Percentiles rank a stretch among this genome's conserved stretches.
phyloP scores from a whole-genome alignment of 2,797 vertebrate species.

The Helarctos malayanus region DNA sequence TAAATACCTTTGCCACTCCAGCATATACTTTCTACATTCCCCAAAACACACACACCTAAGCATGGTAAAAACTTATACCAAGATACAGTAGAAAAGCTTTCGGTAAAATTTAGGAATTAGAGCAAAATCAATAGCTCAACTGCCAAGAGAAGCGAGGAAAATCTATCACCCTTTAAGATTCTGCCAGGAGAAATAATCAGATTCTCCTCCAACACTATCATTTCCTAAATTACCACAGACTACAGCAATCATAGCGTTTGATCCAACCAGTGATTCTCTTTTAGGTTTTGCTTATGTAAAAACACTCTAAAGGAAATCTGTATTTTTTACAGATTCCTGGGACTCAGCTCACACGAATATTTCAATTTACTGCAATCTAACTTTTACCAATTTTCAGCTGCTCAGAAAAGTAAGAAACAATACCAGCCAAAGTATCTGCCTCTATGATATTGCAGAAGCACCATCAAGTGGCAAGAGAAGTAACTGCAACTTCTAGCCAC shows the following conservation, averaged over 20 bases:
- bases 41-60: not conserved
- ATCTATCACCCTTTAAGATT: conserved; percentile 44
- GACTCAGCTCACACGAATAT: conserved; percentile 34
- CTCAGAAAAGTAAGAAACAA: conserved; percentile 8
- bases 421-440: not conserved
- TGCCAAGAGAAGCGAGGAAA: conserved; percentile 38
- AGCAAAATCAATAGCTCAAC: conserved; percentile 49
- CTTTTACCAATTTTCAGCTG: conserved; percentile 49
- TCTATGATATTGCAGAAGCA: conserved; percentile 56
- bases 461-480: conserved; percentile 75
- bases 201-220: conserved; percentile 31
- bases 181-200: not conserved
- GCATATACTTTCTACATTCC: not conserved
- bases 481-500: conserved; percentile 56
- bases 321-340: conserved; percentile 41
- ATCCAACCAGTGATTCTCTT: conserved; percentile 4
- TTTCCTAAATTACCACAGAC: conserved; percentile 56
- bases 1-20: not conserved
- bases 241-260: not conserved
- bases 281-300: conserved; percentile 54
- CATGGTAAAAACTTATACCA: not conserved
- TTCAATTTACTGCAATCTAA: conserved; percentile 40
- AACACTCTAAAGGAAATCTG: conserved; percentile 47
- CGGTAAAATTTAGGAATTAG: conserved; percentile 1
- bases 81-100: conserved; percentile 7